Evolutionary conservation across 2,888 invertebrate genomes (phyloP).

Genomic region (Parasteatoda lunata): DNA sequence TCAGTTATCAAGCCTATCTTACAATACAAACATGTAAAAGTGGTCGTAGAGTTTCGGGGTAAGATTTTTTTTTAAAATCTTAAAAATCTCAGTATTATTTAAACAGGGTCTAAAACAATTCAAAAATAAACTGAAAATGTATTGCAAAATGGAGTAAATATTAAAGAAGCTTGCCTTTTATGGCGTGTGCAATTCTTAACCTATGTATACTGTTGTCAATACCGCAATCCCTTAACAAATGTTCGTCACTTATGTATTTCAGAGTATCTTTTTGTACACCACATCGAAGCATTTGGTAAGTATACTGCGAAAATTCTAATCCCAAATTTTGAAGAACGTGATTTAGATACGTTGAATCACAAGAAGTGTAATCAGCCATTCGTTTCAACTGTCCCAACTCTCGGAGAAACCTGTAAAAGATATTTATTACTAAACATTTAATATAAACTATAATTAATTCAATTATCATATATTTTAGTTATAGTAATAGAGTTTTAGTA

Average conservation of each 20-base stretch:
- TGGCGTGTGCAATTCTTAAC: conserved; percentile 80
- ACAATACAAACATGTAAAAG: too few relatives aligned
- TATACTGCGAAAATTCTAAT: conserved; percentile 94
- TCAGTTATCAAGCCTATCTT: too few relatives aligned
- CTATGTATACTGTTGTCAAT: conserved; percentile 96
- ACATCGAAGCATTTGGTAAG: conserved; percentile 95
- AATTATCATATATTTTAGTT: too few relatives aligned
- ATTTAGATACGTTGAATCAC: conserved; percentile 92
- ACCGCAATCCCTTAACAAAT: conserved; percentile 90
- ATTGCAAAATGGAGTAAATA: neutral
- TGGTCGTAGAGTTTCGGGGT: too few relatives aligned
- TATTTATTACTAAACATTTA: neutral
- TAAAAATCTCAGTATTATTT: too few relatives aligned
- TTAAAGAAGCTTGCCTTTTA: conserved; percentile 41
- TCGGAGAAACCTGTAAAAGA: conserved; percentile 83
- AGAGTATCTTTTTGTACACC: conserved; percentile 94
- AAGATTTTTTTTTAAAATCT: too few relatives aligned
- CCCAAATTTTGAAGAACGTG: conserved; percentile 88
- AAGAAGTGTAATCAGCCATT: conserved; percentile 96
- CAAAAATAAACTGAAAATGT: too few relatives aligned
- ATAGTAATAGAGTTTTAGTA: too few relatives aligned
- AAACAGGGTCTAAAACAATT: too few relatives aligned
- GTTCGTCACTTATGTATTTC: conserved; percentile 88
- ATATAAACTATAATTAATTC: too few relatives aligned
- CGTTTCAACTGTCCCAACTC: conserved; percentile 94